A percentile compares a stretch with the other conserved stretches of the same genome.
phyloP scores from a whole-genome alignment of 1,140 invertebrate genomes.

The Vanessa tameamea region DNA sequence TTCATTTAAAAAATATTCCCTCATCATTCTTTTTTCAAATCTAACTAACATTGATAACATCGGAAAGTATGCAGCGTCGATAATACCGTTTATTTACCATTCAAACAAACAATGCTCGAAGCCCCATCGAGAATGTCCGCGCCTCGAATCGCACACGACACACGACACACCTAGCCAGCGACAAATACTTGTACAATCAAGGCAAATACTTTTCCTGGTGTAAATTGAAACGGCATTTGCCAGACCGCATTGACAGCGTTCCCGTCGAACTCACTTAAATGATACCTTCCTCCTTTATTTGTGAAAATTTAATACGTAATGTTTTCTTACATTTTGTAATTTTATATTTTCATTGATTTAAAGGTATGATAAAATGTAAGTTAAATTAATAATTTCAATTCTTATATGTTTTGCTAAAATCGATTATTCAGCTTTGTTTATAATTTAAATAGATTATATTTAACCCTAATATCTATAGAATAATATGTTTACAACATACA shows the following conservation, averaged over 20 bases:
- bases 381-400: no score
- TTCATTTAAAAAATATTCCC: no score
- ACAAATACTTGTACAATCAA: conserved; percentile 13
- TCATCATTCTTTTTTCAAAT: neutral
- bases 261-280: conserved; percentile 3
- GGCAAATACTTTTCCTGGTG: conserved; percentile 23
- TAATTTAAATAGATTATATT: no score
- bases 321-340: no score
- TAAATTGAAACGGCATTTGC: conserved; percentile 20
- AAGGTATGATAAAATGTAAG: no score
- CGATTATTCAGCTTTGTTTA: no score
- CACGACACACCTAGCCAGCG: conserved; percentile 17
- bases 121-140: conserved; percentile 17
- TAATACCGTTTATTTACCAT: conserved; percentile 2
- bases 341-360: no score
- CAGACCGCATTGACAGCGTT: conserved; percentile 19
- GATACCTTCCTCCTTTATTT: conserved; percentile 4
- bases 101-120: conserved; percentile 6
- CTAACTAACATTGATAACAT: neutral
- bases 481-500: no score
- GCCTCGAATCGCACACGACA: conserved; percentile 14
- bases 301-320: neutral
- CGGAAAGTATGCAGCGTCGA: neutral
- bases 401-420: no score
- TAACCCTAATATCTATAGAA: no score